Conservation (phyloP, 2,888 invertebrate genomes). For the Venusia cambrica region DNA sequence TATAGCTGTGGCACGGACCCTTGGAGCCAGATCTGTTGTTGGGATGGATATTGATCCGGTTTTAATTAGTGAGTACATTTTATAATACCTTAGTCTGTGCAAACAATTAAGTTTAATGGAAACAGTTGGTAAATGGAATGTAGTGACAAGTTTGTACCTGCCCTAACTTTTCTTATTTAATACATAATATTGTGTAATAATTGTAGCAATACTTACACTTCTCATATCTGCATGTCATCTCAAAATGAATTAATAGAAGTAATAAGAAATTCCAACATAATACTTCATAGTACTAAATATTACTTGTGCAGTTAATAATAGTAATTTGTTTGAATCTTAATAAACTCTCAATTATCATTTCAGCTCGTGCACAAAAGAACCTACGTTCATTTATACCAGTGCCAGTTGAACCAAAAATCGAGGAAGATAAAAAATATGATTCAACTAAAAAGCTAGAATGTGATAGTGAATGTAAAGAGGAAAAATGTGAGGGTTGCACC, state of each 20-base stretch:
- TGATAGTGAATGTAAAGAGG: slow-evolving; percentile 50
- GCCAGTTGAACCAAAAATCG: slow-evolving; percentile 52
- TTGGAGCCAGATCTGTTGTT: slow-evolving; percentile 90
- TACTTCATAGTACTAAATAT: background rate
- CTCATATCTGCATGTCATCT: too few relatives aligned
- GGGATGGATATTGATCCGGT: slow-evolving; percentile 97
- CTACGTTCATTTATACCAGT: slow-evolving; percentile 69
- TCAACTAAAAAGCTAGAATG: slow-evolving; percentile 57
- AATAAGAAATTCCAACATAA: too few relatives aligned
- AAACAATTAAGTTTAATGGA: background rate
- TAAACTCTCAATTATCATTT: slow-evolving; percentile 27
- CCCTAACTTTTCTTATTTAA: too few relatives aligned
- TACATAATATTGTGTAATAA: too few relatives aligned
- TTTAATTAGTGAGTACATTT: slow-evolving; percentile 82
- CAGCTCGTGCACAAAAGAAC: slow-evolving; percentile 71
- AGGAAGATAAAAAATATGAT: slow-evolving; percentile 60
- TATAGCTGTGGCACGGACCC: slow-evolving; percentile 92
- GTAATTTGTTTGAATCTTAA: slow-evolving; percentile 2
- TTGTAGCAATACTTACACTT: too few relatives aligned
- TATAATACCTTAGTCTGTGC: slow-evolving; percentile 2
- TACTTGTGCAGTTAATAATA: background rate
- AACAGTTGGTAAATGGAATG: background rate
- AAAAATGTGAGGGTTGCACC: slow-evolving; percentile 56
- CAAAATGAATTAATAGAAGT: too few relatives aligned
- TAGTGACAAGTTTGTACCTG: background rate